Evolutionary conservation across 2,888 invertebrate genomes (phyloP).

Genomic region (Leucoptera coffeella): DNA sequence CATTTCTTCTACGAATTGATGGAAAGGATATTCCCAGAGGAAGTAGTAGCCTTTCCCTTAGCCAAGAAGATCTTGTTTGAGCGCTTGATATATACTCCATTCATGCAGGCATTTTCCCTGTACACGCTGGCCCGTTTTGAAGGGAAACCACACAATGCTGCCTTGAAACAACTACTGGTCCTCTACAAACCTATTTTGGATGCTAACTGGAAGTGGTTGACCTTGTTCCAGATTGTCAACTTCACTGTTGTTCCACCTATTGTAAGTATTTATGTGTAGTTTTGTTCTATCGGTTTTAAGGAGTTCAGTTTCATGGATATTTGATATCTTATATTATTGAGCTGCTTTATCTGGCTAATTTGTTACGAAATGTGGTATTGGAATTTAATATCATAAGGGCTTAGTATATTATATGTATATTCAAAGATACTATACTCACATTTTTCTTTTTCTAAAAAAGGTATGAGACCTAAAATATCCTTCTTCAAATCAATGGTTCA

Average conservation of each 20-base stretch:
- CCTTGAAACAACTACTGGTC: slow-evolving; percentile 56
- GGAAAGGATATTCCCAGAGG: slow-evolving; percentile 55
- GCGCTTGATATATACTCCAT: slow-evolving; percentile 63
- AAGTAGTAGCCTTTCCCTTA: slow-evolving; percentile 45
- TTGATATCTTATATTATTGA: too few species aligned
- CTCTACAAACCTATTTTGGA: slow-evolving; percentile 61
- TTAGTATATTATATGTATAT: too few species aligned
- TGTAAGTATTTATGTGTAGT: slow-evolving; percentile 56
- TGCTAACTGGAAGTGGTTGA: slow-evolving; percentile 73
- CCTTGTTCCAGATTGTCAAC: slow-evolving; percentile 68
- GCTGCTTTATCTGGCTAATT: too few species aligned
- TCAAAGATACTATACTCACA: too few species aligned
- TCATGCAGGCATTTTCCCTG: slow-evolving; percentile 66
- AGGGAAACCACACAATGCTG: slow-evolving; percentile 63
- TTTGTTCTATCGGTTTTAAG: too few species aligned
- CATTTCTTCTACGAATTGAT: slow-evolving; percentile 68
- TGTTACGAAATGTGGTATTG: too few species aligned
- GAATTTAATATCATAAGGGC: too few species aligned
- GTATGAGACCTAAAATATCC: too few species aligned
- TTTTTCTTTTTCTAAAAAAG: too few species aligned
- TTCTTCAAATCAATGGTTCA: too few species aligned
- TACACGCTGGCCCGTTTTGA: slow-evolving; percentile 71
- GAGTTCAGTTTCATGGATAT: too few species aligned
- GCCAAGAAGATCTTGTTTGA: slow-evolving; percentile 64
- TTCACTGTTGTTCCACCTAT: slow-evolving; percentile 70